These are phyloP conservation scores for Caenorhabditis tropicalis DNA, from an alignment of 1,140 invertebrate genomes.

Conservation along the genomic window DNA sequence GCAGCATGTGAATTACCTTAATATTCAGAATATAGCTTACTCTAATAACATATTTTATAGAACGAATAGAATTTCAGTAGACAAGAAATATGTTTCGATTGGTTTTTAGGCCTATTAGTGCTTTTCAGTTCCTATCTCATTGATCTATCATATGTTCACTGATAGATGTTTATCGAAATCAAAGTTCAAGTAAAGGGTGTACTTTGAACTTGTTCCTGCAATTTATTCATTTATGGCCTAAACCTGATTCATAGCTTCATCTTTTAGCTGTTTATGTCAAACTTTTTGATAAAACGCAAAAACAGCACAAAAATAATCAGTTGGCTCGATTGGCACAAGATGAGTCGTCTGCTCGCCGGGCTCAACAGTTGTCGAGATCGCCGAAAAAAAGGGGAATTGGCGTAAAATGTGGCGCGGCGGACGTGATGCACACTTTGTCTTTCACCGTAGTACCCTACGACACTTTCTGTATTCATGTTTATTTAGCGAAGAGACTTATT, in stretches of 20 bases:
- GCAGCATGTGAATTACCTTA: constrained; percentile 37
- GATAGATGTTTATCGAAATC: not conserved
- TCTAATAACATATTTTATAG: too few species aligned
- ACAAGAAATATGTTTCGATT: not conserved
- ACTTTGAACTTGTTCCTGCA: not conserved
- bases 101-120: not conserved
- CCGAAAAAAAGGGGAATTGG: constrained; percentile 1
- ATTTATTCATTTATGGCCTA: not conserved
- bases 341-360: not conserved
- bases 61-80: too few species aligned
- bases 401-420: constrained; percentile 20
- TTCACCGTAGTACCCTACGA: constrained; percentile 26
- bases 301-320: not conserved
- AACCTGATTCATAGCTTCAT: not conserved
- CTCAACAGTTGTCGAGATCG: constrained; percentile 30
- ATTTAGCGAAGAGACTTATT: not conserved
- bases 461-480: not conserved
- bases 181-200: not conserved
- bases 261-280: too few species aligned
- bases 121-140: not conserved
- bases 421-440: constrained; percentile 19
- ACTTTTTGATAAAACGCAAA: too few species aligned
- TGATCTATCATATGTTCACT: not conserved
- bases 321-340: constrained; percentile 12
- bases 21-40: not conserved